phyloP scores from a whole-genome alignment of 2,797 vertebrate genomes.

The Poeciliopsis infans region DNA sequence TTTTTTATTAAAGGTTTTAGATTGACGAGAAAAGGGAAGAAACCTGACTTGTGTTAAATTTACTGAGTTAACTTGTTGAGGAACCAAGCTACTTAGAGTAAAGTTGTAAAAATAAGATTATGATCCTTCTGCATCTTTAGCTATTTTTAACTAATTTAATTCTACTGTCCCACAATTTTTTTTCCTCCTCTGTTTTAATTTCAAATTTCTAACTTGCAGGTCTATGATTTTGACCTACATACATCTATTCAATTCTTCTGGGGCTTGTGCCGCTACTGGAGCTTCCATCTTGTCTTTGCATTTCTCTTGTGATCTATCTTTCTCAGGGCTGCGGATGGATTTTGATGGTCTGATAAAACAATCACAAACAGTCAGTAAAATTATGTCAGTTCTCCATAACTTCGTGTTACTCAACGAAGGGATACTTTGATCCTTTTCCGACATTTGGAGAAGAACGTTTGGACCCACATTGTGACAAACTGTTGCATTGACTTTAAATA shows the following conservation, averaged over 20 bases:
- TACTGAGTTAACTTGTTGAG: background rate
- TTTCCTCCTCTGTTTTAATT: background rate
- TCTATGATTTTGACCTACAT: background rate
- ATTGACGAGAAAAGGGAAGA: background rate
- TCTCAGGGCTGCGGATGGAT: conserved; percentile 56
- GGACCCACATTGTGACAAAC: conserved; percentile 37
- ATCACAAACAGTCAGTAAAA: conserved; percentile 65
- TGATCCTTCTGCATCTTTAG: background rate
- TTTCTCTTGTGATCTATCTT: conserved; percentile 64
- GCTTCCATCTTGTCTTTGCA: conserved; percentile 22
- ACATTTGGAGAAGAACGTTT: conserved; percentile 44
- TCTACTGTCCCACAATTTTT: background rate
- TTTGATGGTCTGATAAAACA: conserved; percentile 75
- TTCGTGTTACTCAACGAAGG: conserved; percentile 62
- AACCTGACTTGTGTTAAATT: background rate
- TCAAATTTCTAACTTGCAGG: background rate
- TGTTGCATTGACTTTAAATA: background rate
- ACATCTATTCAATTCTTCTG: background rate
- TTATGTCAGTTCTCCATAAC: conserved; percentile 66
- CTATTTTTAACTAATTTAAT: background rate
- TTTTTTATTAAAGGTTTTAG: background rate
- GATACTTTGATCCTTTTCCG: conserved; percentile 68
- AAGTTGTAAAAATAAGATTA: background rate
- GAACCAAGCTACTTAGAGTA: background rate
- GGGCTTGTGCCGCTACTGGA: background rate